These are phyloP conservation scores for Natrix natrix DNA, from an alignment of 2,797 vertebrate species.

Conservation along the genomic window DNA sequence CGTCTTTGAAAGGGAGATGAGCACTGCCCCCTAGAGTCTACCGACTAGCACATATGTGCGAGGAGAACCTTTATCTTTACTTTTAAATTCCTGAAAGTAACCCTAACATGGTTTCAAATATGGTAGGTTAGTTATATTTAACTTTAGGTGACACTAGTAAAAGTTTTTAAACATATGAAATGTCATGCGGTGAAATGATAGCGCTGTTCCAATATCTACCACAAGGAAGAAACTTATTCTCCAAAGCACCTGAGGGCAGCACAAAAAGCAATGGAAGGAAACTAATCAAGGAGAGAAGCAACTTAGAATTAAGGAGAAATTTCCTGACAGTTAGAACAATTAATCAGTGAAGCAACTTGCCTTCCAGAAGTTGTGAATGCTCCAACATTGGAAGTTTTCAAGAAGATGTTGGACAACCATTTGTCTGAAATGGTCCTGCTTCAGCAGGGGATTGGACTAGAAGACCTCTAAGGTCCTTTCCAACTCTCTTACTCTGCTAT, in stretches of 20 bases:
- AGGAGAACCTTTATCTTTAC: no score
- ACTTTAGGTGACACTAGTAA: background rate
- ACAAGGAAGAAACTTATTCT: background rate
- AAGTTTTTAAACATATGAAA: background rate
- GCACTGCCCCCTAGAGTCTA: no score
- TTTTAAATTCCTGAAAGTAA: background rate
- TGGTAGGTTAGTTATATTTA: background rate
- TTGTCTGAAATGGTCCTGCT: background rate
- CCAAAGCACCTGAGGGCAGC: background rate
- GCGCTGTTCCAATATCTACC: no score
- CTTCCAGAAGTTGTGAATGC: no score
- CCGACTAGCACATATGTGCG: no score
- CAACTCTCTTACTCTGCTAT: background rate
- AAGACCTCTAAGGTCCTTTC: background rate
- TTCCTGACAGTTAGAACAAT: background rate
- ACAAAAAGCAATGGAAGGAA: background rate
- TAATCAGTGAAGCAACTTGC: background rate
- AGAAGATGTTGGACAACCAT: background rate
- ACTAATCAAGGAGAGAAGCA: background rate
- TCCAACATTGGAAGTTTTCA: background rate
- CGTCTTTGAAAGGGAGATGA: no score
- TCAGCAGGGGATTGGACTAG: background rate
- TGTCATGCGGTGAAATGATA: background rate
- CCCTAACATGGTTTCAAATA: background rate
- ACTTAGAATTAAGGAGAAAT: background rate